Percentiles rank a stretch among this genome's conserved stretches.
Conservation (phyloP, 2,797 vertebrate species). For the Propithecus perrieri region DNA sequence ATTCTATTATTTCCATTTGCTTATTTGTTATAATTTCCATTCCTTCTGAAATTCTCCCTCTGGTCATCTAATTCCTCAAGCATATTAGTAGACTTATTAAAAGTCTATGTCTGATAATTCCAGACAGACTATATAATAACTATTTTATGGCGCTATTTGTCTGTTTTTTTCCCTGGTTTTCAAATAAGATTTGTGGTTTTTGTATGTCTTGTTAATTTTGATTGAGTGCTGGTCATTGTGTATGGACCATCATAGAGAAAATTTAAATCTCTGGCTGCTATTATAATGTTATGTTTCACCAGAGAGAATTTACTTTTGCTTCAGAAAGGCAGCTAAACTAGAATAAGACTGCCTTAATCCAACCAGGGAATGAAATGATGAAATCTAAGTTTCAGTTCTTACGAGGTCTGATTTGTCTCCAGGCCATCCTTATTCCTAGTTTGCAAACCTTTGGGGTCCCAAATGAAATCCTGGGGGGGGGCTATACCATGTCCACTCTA, state of each 20-base stretch:
- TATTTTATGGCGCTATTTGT: background rate
- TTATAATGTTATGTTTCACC: background rate
- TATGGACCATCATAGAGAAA: background rate
- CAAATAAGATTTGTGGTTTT: background rate
- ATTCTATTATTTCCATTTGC: background rate
- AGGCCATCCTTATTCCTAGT: background rate
- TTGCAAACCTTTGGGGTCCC: background rate
- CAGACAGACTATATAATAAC: background rate
- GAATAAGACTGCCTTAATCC: background rate
- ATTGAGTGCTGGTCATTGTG: background rate
- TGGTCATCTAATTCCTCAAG: background rate
- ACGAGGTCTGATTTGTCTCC: background rate
- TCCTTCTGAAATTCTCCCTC: background rate
- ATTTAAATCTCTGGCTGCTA: conserved; percentile 19
- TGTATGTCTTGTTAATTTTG: background rate
- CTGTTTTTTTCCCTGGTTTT: background rate
- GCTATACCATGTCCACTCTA: background rate
- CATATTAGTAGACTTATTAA: background rate
- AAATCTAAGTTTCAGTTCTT: background rate
- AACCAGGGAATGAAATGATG: background rate
- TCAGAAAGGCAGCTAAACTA: background rate
- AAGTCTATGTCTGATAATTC: background rate
- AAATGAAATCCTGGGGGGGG: background rate
- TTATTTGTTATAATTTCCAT: background rate
- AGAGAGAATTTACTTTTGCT: conserved; percentile 13